Base-by-base conservation (phyloP, 1,140 invertebrate species). In the Oscheius sp. region DNA sequence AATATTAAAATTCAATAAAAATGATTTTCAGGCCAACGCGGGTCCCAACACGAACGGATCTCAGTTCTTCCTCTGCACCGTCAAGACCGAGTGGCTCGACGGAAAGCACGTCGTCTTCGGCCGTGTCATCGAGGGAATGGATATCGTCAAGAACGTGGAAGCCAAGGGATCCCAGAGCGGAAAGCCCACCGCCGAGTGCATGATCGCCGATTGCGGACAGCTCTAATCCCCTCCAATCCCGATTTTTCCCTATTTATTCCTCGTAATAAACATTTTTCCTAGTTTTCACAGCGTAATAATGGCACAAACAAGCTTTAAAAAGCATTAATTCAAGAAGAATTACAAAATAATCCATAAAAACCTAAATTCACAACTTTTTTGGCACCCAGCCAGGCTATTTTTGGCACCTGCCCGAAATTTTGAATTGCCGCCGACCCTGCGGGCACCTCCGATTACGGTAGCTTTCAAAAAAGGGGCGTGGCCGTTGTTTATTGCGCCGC, bases 11-110 rank as follows among this genome's bases (percentile, higher is more conserved):
- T 61, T 78, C 79, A 49, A 23, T 74, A 88, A 90, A 76, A 89
- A 91, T 67, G 85, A 96, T 77, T 95, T 93, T n/a, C 23, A 68
- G 67, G 93, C 73, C 35, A 97, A 96, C 84, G 92, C 93, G 82
- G 94, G 94, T 20, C 90, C 93, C 59, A 91, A 95, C 86, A 97
- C 94, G 79, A 97, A 97, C 85, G 94, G 94, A 61, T 95, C 93
- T 65, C 95, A 98, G 86, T 98, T 98, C 88, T 98, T 98, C 87
- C 90, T 98, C 79, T 95, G 93, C 83, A 95, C 93, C 72, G 91
- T 91, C 29, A 95, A 95, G 86, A 98, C 95, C 20, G 88, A 79
- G 66, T 84, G 81, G 81, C 77, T 83, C 38, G 82, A 83, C 52
- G 81, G 79, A 26, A 83, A 83, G 64, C 83, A 83, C 76, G 81